Base-by-base conservation (phyloP, 2,888 invertebrate genomes). In the Dinocampus coccinellae region DNA sequence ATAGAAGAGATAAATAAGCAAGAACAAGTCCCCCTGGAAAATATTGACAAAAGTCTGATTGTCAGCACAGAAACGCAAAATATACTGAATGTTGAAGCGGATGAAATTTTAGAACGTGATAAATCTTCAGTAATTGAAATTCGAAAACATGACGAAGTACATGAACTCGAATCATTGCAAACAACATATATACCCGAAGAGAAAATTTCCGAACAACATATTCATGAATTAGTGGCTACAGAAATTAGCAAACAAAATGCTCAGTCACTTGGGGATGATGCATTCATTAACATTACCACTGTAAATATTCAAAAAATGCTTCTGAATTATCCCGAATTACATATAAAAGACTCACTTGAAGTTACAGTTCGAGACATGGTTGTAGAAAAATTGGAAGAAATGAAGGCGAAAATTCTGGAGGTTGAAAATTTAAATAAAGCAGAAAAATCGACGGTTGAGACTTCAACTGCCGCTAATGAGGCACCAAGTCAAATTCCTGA, bases 11-110 rank as follows among this genome's bases (percentile, higher is more conserved):
- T 24, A 2, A 74, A 74, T 66, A 63, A 39, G n/a, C 20, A 66
- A 22, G 67, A 67, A 55, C 47, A 63, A 22, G 26, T 64, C 10
- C 62, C 39, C 0, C 36, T 75, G 39, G 66, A 74, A n/a, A 66
- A 52, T 26, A 20, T 13, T 24, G 29, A 16, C 24, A 24, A 70
- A 10, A 64, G 58, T 68, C 70, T 74, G 1, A 60, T 76, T 22
- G 69, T 75, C 68, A 65, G 75, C 13, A 70, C 79, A 10, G 70
- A 63, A 34, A 78, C 78, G 33, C 64, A 79, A 6, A 55, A 75
- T 22, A 9, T 58, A 29, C 39, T 57, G 24, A 60, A 34, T 2
- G 75, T 47, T 39, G 69, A 64, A 53, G 9, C 65, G 52, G 47
- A 39, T 26, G 69, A 66, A 7, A 36, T 11, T 16, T 0, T 20